Evolutionary conservation across 1,140 invertebrate genomes (phyloP).

Genomic region (Pogonognathellus flavescens): DNA sequence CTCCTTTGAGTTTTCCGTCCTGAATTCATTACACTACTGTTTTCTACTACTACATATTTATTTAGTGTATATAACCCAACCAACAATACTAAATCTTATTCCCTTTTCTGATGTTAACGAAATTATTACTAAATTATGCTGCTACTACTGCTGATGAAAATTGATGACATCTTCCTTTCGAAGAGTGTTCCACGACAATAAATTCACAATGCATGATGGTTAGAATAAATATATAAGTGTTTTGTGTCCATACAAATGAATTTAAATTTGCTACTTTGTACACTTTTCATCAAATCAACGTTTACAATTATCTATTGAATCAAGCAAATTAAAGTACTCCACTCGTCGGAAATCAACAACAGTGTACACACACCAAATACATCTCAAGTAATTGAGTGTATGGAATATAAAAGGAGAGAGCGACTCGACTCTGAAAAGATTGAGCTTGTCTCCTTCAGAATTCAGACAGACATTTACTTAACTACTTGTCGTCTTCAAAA

Average conservation of each 20-base stretch:
- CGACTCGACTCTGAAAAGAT: not conserved
- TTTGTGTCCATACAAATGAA: not conserved
- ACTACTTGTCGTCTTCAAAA: constrained; percentile 19
- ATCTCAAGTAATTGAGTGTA: not conserved
- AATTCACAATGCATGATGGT: not conserved
- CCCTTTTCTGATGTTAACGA: too few species aligned
- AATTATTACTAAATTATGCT: not conserved
- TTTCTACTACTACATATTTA: too few species aligned
- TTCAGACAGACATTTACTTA: not conserved
- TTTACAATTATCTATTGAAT: constrained; percentile 20
- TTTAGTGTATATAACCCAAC: too few species aligned
- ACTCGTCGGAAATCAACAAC: not conserved
- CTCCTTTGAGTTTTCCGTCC: too few species aligned
- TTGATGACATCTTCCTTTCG: not conserved
- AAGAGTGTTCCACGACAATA: not conserved
- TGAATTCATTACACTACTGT: too few species aligned
- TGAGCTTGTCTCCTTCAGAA: not conserved
- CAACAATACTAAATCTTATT: too few species aligned
- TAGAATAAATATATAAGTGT: not conserved
- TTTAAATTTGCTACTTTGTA: not conserved
- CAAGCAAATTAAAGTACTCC: not conserved
- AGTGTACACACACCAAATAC: not conserved
- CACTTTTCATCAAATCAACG: constrained; percentile 1
- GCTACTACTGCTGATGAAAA: not conserved
- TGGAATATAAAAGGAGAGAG: constrained; percentile 16